A percentile compares a stretch with the other conserved stretches of the same genome.
phyloP scores from a whole-genome alignment of 2,797 vertebrate genomes.

The Lutjanus campechanus region DNA sequence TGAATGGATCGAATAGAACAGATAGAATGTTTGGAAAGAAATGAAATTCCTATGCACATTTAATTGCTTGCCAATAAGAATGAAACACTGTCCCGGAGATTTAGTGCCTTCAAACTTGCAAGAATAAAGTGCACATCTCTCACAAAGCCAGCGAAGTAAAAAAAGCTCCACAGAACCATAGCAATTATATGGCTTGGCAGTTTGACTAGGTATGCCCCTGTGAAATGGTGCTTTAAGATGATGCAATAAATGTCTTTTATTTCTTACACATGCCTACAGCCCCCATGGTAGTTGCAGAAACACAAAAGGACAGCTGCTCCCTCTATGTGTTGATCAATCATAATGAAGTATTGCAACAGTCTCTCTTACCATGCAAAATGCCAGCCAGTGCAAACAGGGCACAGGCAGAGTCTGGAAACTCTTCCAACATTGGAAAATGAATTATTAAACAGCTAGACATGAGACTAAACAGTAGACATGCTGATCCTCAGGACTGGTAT shows the following conservation, averaged over 20 bases:
- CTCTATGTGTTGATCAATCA: slow-evolving; percentile 74
- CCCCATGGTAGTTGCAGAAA: slow-evolving; percentile 64
- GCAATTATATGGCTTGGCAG: slow-evolving; percentile 62
- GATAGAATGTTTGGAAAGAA: slow-evolving; percentile 15
- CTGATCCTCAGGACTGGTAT: not conserved
- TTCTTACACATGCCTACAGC: slow-evolving; percentile 66
- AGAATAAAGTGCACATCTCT: slow-evolving; percentile 38
- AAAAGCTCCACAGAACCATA: slow-evolving; percentile 45
- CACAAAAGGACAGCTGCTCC: slow-evolving; percentile 77
- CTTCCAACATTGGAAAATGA: slow-evolving; percentile 23
- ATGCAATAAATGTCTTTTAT: slow-evolving; percentile 75
- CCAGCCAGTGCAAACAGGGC: slow-evolving; percentile 49
- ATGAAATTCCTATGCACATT: slow-evolving; percentile 21
- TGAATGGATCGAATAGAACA: not conserved
- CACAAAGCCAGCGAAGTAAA: slow-evolving; percentile 48
- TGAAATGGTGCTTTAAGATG: slow-evolving; percentile 73
- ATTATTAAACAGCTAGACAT: slow-evolving; percentile 21
- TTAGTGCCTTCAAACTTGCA: slow-evolving; percentile 35
- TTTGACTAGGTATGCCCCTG: slow-evolving; percentile 61
- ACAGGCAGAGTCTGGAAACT: slow-evolving; percentile 21
- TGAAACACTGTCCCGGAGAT: slow-evolving; percentile 28
- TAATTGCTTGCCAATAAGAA: slow-evolving; percentile 42
- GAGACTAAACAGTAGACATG: slow-evolving; percentile 12
- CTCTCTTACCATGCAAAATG: slow-evolving; percentile 54
- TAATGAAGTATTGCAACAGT: slow-evolving; percentile 62